Percentiles rank a stretch among this genome's conserved stretches.
phyloP scores from a whole-genome alignment of 2,888 invertebrate genomes.

The Cosmia pyralina region DNA sequence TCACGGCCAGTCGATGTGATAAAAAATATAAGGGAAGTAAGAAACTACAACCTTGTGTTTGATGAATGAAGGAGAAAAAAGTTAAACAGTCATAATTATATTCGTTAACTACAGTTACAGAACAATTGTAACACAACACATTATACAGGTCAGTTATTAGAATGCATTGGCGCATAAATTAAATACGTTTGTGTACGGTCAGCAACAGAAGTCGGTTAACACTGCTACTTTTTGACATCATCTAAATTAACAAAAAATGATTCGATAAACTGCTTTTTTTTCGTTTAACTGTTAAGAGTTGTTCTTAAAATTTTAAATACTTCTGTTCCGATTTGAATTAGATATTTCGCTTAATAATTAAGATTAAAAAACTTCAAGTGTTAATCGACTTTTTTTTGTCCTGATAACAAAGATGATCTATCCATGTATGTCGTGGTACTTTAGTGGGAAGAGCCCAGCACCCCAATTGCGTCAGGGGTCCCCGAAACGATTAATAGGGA shows the following conservation, averaged over 20 bases:
- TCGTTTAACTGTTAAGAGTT: no score
- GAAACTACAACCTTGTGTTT: conserved; percentile 15
- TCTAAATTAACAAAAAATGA: no score
- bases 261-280: no score
- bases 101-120: conserved; percentile 15
- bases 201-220: no score
- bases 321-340: no score
- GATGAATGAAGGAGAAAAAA: conserved; percentile 20
- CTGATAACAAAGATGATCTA: neutral
- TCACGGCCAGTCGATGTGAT: conserved; percentile 42
- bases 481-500: no score
- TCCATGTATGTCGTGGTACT: neutral
- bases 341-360: no score
- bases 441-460: neutral
- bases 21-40: conserved; percentile 42
- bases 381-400: no score
- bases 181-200: neutral
- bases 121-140: neutral
- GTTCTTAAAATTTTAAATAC: no score
- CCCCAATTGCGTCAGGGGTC: no score
- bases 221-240: no score
- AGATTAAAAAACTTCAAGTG: no score
- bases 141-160: neutral
- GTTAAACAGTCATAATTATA: conserved; percentile 6
- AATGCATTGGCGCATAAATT: neutral